A percentile compares a stretch with the other conserved stretches of the same genome.
Conservation (phyloP, 2,113 vertebrate genomes). For the Crotalus helleri region DNA sequence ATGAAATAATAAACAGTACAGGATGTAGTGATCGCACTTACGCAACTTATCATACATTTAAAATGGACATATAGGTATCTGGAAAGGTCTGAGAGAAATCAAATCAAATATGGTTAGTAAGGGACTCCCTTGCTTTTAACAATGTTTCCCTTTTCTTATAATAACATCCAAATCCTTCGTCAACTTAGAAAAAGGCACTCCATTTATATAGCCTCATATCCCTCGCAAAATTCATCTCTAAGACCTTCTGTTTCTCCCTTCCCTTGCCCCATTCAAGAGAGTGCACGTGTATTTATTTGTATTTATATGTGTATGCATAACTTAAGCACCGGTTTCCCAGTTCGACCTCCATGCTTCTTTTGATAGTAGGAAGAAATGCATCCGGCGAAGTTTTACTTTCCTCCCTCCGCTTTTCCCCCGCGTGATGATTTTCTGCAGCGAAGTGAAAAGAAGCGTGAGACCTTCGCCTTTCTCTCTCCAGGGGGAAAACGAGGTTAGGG, state of each 20-base stretch:
- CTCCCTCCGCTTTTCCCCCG: not conserved
- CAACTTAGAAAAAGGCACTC: not conserved
- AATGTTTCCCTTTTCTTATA: not conserved
- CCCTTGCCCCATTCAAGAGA: not conserved
- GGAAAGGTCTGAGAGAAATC: not conserved
- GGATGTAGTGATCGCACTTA: not conserved
- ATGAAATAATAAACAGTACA: not conserved
- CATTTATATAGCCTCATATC: no score
- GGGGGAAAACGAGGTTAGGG: not conserved
- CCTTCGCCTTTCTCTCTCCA: not conserved
- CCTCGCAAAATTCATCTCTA: not conserved
- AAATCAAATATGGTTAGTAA: not conserved
- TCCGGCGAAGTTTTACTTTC: not conserved
- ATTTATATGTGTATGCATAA: not conserved
- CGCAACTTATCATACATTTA: not conserved
- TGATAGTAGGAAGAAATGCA: not conserved
- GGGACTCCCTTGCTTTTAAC: not conserved
- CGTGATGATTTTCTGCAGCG: not conserved
- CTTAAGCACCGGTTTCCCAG: not conserved
- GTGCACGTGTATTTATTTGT: not conserved
- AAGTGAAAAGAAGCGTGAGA: not conserved
- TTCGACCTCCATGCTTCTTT: not conserved
- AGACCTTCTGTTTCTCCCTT: no score
- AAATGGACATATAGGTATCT: not conserved
- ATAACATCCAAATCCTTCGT: not conserved